Evolutionary conservation across 2,888 invertebrate genomes (phyloP).

Genomic region (Agriotes lineatus): DNA sequence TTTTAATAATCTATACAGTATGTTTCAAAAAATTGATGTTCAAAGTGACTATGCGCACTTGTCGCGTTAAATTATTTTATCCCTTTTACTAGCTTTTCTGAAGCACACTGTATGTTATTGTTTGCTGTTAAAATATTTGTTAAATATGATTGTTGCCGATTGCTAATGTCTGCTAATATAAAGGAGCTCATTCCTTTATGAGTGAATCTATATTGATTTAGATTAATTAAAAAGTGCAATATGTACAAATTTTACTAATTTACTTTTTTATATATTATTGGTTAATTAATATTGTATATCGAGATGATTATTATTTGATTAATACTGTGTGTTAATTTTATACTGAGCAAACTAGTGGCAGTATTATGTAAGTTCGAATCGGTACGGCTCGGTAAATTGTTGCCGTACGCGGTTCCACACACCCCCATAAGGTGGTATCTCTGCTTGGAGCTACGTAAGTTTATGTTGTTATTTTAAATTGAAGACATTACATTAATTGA

Average conservation of each 20-base stretch:
- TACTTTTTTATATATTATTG: conserved; percentile 57
- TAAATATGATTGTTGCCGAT: conserved; percentile 23
- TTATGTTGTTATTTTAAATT: not conserved
- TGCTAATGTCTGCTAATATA: conserved; percentile 50
- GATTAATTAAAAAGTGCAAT: conserved; percentile 73
- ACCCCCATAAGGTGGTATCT: conserved; percentile 36
- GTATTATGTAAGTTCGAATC: conserved; percentile 59
- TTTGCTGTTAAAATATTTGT: conserved; percentile 29
- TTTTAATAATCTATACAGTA: conserved; percentile 7
- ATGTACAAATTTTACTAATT: conserved; percentile 78
- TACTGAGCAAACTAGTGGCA: conserved; percentile 66
- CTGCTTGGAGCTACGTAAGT: conserved; percentile 22
- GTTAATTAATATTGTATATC: conserved; percentile 65
- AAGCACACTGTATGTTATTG: conserved; percentile 13
- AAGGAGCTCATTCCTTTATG: conserved; percentile 57
- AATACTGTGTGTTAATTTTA: conserved; percentile 64
- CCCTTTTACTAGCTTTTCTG: not conserved
- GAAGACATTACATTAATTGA: conserved; percentile 12
- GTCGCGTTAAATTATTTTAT: not conserved
- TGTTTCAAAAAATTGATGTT: conserved; percentile 12
- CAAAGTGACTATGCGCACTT: not conserved
- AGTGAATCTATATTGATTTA: conserved; percentile 55
- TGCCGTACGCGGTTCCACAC: conserved; percentile 33
- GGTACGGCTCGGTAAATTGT: conserved; percentile 30
- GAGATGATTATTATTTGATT: conserved; percentile 62